phyloP scores from a whole-genome alignment of 1,140 invertebrate genomes.

The Ooceraea biroi region DNA sequence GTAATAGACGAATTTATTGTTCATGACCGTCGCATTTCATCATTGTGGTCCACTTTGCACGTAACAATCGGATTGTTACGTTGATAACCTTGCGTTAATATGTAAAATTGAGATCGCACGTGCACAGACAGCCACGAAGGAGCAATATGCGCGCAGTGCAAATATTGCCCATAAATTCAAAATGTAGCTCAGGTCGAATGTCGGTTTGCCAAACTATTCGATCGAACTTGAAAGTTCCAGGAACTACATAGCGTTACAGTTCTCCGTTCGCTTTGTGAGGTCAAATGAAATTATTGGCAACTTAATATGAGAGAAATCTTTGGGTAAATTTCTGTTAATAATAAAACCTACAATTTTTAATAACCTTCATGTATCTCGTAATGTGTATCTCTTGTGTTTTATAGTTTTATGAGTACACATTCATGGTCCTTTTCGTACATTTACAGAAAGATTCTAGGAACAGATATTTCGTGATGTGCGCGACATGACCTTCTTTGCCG shows the following conservation, averaged over 20 bases:
- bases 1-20: not conserved
- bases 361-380: no score
- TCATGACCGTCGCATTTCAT: constrained; percentile 17
- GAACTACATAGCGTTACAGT: not conserved
- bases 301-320: not conserved
- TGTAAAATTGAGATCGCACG: constrained; percentile 31
- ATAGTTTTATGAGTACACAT: no score
- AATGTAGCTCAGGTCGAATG: not conserved
- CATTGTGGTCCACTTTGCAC: not conserved
- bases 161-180: not conserved
- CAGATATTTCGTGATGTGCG: not conserved
- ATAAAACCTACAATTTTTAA: no score
- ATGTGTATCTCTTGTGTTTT: no score
- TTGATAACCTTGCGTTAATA: constrained; percentile 25
- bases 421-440: no score
- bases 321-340: not conserved
- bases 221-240: not conserved
- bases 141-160: constrained; percentile 1
- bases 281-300: not conserved
- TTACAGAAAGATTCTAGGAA: not conserved
- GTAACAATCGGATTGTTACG: constrained; percentile 22
- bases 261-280: not conserved
- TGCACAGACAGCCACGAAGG: not conserved
- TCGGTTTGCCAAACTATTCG: not conserved
- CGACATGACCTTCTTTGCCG: not conserved